A percentile compares a stretch with the other conserved stretches of the same genome.
Conservation (phyloP, 2,797 vertebrate species). For the Neosalanx taihuensis region DNA sequence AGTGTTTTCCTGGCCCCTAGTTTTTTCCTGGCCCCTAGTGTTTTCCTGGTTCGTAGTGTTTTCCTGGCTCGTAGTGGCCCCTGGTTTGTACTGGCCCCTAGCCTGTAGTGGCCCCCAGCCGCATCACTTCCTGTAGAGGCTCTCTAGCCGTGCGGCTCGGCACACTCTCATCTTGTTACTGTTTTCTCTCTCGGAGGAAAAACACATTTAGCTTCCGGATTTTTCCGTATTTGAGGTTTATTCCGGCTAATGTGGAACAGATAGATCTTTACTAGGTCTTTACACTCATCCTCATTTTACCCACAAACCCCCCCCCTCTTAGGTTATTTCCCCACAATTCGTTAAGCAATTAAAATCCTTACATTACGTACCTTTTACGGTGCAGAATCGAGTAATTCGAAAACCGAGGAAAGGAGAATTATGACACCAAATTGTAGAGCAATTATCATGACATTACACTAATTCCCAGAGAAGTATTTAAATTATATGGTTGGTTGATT, state of each 20-base stretch:
- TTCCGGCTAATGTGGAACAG: constrained; percentile 47
- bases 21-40: no score
- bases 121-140: constrained; percentile 71
- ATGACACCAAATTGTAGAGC: constrained; percentile 73
- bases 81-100: no score
- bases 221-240: constrained; percentile 31
- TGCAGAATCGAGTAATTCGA: constrained; percentile 64
- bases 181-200: constrained; percentile 21
- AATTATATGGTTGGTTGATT: constrained; percentile 84
- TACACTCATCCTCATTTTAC: constrained; percentile 30
- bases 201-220: constrained; percentile 20
- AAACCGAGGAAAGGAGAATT: constrained; percentile 60
- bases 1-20: no score
- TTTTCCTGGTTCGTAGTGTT: no score
- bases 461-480: constrained; percentile 81
- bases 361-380: constrained; percentile 66
- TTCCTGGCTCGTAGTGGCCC: constrained; percentile 65
- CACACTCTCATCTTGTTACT: constrained; percentile 22
- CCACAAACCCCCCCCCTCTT: constrained; percentile 31
- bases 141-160: constrained; percentile 19
- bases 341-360: constrained; percentile 73
- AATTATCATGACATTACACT: constrained; percentile 81
- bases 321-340: constrained; percentile 63
- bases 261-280: no score
- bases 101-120: constrained; percentile 60